Percentiles rank a stretch among this genome's conserved stretches.
phyloP scores from a whole-genome alignment of 1,140 invertebrate species.

The Micrasema longulum region DNA sequence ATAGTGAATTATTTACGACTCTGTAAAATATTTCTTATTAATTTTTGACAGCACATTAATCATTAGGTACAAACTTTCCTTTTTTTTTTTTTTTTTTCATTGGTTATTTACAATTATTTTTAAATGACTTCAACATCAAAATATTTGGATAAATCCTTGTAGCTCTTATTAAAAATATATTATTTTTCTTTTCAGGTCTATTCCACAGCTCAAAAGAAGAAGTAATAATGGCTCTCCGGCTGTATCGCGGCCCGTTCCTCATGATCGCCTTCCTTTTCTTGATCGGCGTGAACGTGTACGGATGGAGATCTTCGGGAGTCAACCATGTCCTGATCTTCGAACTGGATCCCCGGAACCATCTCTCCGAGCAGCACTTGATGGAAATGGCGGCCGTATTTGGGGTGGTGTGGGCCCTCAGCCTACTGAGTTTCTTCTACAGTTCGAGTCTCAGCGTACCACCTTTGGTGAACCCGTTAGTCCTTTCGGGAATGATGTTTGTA shows the following conservation, averaged over 20 bases:
- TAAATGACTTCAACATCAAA: no score
- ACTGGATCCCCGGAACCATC: slow-evolving; percentile 96
- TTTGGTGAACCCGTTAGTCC: slow-evolving; percentile 90
- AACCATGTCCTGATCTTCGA: slow-evolving; percentile 99
- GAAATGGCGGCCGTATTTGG: slow-evolving; percentile 95
- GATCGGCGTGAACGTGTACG: slow-evolving; percentile 97
- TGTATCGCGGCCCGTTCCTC: slow-evolving; percentile 92
- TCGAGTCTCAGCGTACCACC: slow-evolving; percentile 88
- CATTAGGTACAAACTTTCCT: no score
- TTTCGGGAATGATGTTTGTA: slow-evolving; percentile 87
- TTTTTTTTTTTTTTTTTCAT: no score
- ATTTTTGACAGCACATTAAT: no score
- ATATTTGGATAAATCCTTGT: no score
- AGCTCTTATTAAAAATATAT: no score
- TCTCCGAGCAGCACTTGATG: slow-evolving; percentile 96
- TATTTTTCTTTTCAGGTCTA: slow-evolving; percentile 72
- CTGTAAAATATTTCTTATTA: no score
- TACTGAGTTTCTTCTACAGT: slow-evolving; percentile 84
- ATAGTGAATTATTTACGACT: no score
- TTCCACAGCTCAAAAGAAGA: slow-evolving; percentile 78
- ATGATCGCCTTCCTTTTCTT: slow-evolving; percentile 95
- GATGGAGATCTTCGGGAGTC: slow-evolving; percentile 98
- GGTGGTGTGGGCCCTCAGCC: slow-evolving; percentile 93
- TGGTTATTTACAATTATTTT: no score
- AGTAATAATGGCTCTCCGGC: slow-evolving; percentile 81